A percentile compares a stretch with the other conserved stretches of the same genome.
Evolutionary conservation across 1,140 invertebrate genomes (phyloP).

Genomic region (Polypedilum vanderplanki): DNA sequence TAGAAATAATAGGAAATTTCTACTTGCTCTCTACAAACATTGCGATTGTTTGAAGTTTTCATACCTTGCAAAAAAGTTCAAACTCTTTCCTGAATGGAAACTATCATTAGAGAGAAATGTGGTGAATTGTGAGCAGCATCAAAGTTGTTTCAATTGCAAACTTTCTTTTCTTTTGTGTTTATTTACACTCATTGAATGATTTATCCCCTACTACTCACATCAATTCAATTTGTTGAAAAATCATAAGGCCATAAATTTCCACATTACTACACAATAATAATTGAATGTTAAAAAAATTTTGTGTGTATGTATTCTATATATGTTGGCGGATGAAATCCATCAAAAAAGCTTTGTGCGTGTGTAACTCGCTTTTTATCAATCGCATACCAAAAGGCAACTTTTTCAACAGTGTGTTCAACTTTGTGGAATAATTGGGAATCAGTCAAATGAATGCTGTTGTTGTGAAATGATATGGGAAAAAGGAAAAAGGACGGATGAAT

Average conservation of each 20-base stretch:
- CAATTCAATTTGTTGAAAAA: neutral
- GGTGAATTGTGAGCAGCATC: no score
- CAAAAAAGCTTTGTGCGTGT: neutral
- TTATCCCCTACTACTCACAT: no score
- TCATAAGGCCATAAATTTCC: slow-evolving; percentile 26
- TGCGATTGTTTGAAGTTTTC: no score
- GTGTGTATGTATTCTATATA: neutral
- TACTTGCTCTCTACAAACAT: no score
- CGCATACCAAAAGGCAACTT: neutral
- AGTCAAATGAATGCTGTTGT: neutral
- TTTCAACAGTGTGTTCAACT: neutral
- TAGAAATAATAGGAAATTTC: no score
- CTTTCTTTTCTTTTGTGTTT: no score
- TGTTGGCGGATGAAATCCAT: neutral
- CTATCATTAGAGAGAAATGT: no score
- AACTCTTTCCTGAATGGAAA: no score
- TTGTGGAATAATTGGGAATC: slow-evolving; percentile 27
- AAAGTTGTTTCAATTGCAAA: no score
- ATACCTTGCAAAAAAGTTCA: no score
- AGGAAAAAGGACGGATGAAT: neutral
- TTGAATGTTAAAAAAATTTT: slow-evolving; percentile 24
- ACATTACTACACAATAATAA: slow-evolving; percentile 23
- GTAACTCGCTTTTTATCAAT: slow-evolving; percentile 18
- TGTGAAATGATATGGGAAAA: neutral
- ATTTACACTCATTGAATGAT: no score